Percentiles rank a stretch among this genome's conserved stretches.
Conservation (phyloP, 2,113 vertebrate species). For the Dinomys branickii region DNA sequence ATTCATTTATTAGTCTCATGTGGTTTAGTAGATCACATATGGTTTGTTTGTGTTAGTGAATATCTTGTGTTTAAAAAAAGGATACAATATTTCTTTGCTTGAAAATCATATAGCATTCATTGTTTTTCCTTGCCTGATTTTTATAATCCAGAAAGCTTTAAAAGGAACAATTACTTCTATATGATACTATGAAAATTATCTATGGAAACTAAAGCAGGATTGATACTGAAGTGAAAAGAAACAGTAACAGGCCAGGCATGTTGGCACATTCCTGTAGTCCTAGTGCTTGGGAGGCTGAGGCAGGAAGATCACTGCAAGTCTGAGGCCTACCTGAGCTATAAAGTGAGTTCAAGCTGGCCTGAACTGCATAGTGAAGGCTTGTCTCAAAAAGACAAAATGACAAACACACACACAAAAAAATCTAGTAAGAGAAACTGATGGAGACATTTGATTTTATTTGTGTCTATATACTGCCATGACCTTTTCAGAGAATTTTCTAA, state of each 20-base stretch:
- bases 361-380: neutral
- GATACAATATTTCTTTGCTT: neutral
- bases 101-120: neutral
- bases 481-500: neutral
- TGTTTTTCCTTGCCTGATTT: neutral
- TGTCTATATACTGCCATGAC: neutral
- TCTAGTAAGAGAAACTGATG: neutral
- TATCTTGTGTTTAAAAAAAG: neutral
- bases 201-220: neutral
- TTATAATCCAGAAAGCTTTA: neutral
- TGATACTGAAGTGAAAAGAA: neutral
- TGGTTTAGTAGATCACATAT: neutral
- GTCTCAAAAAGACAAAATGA: neutral
- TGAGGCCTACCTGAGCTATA: neutral
- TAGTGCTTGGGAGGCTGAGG: neutral
- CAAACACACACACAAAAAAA: neutral
- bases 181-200: neutral
- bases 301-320: neutral
- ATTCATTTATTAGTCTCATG: neutral
- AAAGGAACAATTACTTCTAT: neutral
- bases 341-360: neutral
- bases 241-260: neutral
- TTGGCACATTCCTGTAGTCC: neutral
- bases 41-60: neutral
- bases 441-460: neutral